phyloP scores from a whole-genome alignment of 2,888 invertebrate genomes.

The Rambutsinella grinnellia region DNA sequence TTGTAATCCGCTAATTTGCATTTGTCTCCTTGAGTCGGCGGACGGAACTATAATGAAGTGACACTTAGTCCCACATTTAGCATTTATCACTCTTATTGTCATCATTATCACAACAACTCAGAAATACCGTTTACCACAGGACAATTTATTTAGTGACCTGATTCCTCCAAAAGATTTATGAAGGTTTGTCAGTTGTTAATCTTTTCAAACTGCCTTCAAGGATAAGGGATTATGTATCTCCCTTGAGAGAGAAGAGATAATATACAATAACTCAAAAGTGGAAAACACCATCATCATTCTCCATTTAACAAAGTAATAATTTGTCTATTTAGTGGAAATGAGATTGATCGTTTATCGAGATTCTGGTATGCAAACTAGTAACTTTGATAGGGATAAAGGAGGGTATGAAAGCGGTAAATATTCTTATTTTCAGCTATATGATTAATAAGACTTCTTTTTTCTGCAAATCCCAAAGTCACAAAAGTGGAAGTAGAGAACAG shows the following conservation, averaged over 20 bases:
- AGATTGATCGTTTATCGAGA: neutral
- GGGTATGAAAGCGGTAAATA: neutral
- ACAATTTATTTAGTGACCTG: no score
- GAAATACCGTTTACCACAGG: no score
- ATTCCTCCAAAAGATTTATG: conserved; percentile 40
- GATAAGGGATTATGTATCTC: no score
- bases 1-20: neutral
- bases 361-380: neutral
- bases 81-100: neutral
- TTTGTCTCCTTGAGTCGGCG: neutral
- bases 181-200: neutral
- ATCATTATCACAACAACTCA: neutral
- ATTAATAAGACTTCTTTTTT: neutral
- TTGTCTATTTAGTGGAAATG: neutral
- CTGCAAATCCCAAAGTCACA: conserved; percentile 5
- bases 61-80: no score
- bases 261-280: neutral
- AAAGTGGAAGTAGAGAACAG: neutral
- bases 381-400: no score
- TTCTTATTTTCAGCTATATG: neutral
- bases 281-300: neutral
- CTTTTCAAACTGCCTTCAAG: conserved; percentile 29
- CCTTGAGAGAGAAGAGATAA: no score
- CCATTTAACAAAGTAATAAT: conserved; percentile 1
- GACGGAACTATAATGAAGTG: no score